Conservation (phyloP, 2,113 vertebrate species). For the Diadophis punctatus region DNA sequence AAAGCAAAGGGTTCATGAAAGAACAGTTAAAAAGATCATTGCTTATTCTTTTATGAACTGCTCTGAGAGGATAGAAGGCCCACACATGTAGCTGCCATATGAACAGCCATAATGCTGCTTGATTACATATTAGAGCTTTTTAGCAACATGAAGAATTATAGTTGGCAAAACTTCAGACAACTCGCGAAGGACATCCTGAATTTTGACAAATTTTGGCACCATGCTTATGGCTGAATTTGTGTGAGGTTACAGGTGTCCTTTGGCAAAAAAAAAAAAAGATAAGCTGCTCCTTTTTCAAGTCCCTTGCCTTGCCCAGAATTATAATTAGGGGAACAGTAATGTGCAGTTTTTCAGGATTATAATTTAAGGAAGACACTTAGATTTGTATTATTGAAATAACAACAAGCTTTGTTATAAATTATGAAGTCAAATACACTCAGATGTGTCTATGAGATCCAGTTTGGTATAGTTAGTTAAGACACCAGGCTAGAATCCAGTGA, state of each 20-base stretch:
- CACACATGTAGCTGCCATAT: neutral
- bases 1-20: neutral
- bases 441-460: neutral
- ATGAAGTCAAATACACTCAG: neutral
- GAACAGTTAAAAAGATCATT: neutral
- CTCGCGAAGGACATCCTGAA: neutral
- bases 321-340: neutral
- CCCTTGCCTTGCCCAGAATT: neutral
- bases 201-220: neutral
- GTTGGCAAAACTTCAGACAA: neutral
- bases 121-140: neutral
- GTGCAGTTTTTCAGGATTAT: neutral
- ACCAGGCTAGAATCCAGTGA: neutral
- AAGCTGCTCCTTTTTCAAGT: neutral
- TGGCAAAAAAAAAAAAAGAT: neutral
- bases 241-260: neutral
- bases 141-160: neutral
- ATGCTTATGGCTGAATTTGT: neutral
- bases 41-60: neutral
- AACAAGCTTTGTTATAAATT: neutral
- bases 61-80: neutral
- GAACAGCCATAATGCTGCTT: neutral
- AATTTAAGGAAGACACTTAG: neutral
- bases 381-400: neutral
- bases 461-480: neutral